These are phyloP conservation scores for Drosophila meridiana DNA, from an alignment of 2,888 invertebrate species.

Conservation along the genomic window DNA sequence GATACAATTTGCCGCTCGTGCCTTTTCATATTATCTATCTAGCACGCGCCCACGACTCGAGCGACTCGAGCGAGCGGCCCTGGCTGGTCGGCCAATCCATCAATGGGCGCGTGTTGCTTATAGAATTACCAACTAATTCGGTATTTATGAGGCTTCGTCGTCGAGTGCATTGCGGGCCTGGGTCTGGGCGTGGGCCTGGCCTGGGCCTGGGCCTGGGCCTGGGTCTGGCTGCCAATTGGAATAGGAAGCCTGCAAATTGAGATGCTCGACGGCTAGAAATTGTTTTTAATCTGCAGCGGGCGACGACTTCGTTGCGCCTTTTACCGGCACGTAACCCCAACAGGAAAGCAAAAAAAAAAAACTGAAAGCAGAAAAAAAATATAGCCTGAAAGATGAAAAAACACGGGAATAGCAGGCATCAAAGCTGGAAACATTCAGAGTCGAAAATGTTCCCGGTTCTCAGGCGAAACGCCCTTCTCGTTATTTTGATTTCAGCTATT, in stretches of 20 bases:
- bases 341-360: neutral
- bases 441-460: conserved; percentile 13
- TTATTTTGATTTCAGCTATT: conserved; percentile 55
- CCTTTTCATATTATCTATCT: conserved; percentile 52
- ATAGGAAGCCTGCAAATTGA: conserved; percentile 76
- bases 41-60: conserved; percentile 64
- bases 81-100: conserved; percentile 60
- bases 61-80: conserved; percentile 1
- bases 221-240: conserved; percentile 18
- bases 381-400: neutral
- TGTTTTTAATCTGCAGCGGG: conserved; percentile 68
- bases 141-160: conserved; percentile 82
- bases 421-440: conserved; percentile 29
- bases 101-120: conserved; percentile 85
- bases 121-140: conserved; percentile 84
- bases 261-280: conserved; percentile 65
- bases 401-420: conserved; percentile 23
- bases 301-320: conserved; percentile 63
- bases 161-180: conserved; percentile 63
- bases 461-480: conserved; percentile 54
- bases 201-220: neutral
- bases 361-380: too few species aligned
- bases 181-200: conserved; percentile 8
- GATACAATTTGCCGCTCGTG: conserved; percentile 56
- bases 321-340: conserved; percentile 49